A percentile compares a stretch with the other conserved stretches of the same genome.
Evolutionary conservation across 2,888 invertebrate genomes (phyloP).

Genomic region (Agonopterix subpropinquella): DNA sequence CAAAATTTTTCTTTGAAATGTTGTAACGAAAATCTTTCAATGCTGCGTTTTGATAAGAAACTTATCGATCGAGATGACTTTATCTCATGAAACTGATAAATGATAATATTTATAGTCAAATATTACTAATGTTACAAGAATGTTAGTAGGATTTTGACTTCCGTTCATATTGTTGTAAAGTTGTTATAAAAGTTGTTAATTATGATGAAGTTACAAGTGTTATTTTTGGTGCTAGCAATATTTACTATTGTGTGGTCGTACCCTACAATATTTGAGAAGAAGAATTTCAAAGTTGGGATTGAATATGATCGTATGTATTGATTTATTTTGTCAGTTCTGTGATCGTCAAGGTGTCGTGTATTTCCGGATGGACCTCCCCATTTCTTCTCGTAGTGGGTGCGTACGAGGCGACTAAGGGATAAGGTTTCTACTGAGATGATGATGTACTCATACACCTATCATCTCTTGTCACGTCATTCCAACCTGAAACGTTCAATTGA

Average conservation of each 20-base stretch:
- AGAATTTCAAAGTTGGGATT: constrained; percentile 53
- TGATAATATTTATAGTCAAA: not conserved
- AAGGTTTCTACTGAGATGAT: no score
- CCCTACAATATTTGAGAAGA: constrained; percentile 36
- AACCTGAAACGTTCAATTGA: no score
- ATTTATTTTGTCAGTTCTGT: not conserved
- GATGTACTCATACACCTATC: no score
- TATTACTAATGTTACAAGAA: not conserved
- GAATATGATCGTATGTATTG: constrained; percentile 57
- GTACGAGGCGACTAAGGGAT: no score
- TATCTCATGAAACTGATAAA: not conserved
- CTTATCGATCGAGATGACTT: not conserved
- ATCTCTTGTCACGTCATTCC: no score
- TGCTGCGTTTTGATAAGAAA: no score
- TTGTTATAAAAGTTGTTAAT: not conserved
- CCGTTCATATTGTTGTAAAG: not conserved
- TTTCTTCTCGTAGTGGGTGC: no score
- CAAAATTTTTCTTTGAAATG: no score
- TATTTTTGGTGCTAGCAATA: constrained; percentile 11
- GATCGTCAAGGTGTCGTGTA: no score
- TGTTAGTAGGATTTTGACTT: not conserved
- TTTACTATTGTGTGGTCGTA: constrained; percentile 19
- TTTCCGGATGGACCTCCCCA: no score
- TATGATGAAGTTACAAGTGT: constrained; percentile 14
- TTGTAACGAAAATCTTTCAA: no score